Evolutionary conservation across 1,140 invertebrate genomes (phyloP), one percentile per base, ranked within the genome.

Genomic region (Goniozus legneri): DNA sequence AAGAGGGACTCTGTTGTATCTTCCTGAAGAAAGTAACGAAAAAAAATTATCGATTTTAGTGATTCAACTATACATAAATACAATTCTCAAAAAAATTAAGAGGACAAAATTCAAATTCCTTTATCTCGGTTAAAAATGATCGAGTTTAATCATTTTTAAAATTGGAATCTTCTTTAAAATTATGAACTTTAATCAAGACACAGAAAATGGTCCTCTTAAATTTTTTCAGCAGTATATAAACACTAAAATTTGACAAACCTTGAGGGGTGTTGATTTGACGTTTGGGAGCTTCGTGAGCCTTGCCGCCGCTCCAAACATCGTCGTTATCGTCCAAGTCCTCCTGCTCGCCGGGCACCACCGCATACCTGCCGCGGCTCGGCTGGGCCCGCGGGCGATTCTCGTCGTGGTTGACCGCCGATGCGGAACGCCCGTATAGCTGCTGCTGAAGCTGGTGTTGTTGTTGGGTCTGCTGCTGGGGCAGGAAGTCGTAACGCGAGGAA

Each of bases 1-100:
- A 49, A 67, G 21, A 8, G 69, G 67, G 6, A 71, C 50, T 52
- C 71, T 71, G 20, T 54, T 56, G 33, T 76, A 76, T 48, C 73
- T 65, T 36, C 73, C 73, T 76, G 42, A 16, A 56, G n/a, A n/a
- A n/a, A n/a, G n/a, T n/a, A n/a, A n/a, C n/a, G n/a, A 40, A 39
- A 14, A 13, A 15, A 19, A 20, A 54, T n/a, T n/a, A 22, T 8
- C 15, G 16, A 31, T 4, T 20, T 20, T 39, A 8, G 12, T 20
- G 8, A 39, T 18, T 18, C 8, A 39, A 39, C 12, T 39, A 39
- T 39, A 21, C 8, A 10, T 19, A 20, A 22, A 15, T 10, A 36
- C 34, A 36, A n/a, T 12, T 36, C 12, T 36, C 15, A 16, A 16
- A 42, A 31, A 2, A 22, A n/a, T 27, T 10, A 21, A 55, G 46